Conservation (phyloP, 2,888 invertebrate species). For the Anthoptus insignis region DNA sequence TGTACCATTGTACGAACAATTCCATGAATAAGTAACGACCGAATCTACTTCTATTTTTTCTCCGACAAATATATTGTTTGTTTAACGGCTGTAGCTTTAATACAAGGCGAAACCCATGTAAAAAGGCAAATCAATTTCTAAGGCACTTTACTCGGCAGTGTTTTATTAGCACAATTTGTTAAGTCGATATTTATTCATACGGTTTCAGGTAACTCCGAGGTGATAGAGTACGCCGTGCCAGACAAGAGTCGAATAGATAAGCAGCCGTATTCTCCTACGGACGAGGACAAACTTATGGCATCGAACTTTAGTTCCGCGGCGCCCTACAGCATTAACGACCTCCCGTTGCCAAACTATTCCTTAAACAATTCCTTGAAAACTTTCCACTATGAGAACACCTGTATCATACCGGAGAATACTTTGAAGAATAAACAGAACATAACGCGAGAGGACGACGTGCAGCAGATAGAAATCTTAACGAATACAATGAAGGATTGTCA, state of each 20-base stretch:
- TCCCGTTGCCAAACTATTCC: slow-evolving; percentile 88
- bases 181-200: slow-evolving; percentile 27
- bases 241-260: slow-evolving; percentile 82
- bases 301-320: slow-evolving; percentile 73
- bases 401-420: slow-evolving; percentile 80
- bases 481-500: slow-evolving; percentile 81
- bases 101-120: slow-evolving; percentile 14
- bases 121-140: slow-evolving; percentile 24
- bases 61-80: slow-evolving; percentile 16
- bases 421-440: slow-evolving; percentile 78
- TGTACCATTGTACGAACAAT: slow-evolving; percentile 7
- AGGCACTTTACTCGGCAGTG: slow-evolving; percentile 12
- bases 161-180: slow-evolving; percentile 32
- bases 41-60: not conserved
- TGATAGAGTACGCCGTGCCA: slow-evolving; percentile 84
- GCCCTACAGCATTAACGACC: slow-evolving; percentile 74
- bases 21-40: slow-evolving; percentile 24
- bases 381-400: slow-evolving; percentile 82
- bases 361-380: slow-evolving; percentile 85
- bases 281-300: slow-evolving; percentile 82
- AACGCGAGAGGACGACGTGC: slow-evolving; percentile 79
- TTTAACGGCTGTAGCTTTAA: slow-evolving; percentile 12
- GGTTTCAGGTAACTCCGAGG: slow-evolving; percentile 72
- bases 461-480: slow-evolving; percentile 80
- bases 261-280: slow-evolving; percentile 81